Evolutionary conservation across 2,113 vertebrate genomes (phyloP).

Genomic region (Caloenas nicobarica): DNA sequence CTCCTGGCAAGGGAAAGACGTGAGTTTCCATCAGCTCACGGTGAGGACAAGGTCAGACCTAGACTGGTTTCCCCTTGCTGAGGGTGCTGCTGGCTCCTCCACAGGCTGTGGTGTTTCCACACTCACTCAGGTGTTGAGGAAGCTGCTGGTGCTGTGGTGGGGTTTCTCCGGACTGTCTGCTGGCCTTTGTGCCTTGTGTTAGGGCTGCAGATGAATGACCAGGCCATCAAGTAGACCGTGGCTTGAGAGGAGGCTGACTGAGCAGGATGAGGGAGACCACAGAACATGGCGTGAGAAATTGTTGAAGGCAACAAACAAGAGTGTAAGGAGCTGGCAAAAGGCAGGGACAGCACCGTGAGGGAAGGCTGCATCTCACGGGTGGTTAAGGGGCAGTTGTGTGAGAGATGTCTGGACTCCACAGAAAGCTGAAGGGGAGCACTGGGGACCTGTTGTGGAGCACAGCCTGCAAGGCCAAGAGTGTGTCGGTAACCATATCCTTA

Average conservation of each 20-base stretch:
- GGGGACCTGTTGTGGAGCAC: neutral
- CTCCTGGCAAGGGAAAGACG: neutral
- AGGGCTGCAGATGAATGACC: neutral
- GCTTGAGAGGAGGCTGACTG: neutral
- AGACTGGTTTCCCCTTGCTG: neutral
- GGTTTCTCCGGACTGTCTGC: neutral
- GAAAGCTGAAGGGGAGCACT: neutral
- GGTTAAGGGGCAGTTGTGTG: neutral
- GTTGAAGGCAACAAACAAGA: neutral
- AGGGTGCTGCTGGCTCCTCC: neutral
- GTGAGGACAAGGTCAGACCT: neutral
- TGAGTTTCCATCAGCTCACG: neutral
- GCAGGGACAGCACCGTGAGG: neutral
- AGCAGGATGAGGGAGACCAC: neutral
- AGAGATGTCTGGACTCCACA: neutral
- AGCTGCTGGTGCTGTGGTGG: neutral
- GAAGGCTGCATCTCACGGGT: neutral
- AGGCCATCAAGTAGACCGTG: accelerated
- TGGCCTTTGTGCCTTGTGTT: neutral
- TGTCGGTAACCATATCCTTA: neutral
- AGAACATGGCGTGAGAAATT: neutral
- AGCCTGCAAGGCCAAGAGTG: neutral
- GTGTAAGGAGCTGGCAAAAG: neutral
- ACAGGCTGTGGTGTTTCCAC: neutral
- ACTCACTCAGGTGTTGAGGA: neutral